A percentile compares a stretch with the other conserved stretches of the same genome.
Evolutionary conservation across 2,888 invertebrate species (phyloP).

Genomic region (Sepioteuthis lessoniana): DNA sequence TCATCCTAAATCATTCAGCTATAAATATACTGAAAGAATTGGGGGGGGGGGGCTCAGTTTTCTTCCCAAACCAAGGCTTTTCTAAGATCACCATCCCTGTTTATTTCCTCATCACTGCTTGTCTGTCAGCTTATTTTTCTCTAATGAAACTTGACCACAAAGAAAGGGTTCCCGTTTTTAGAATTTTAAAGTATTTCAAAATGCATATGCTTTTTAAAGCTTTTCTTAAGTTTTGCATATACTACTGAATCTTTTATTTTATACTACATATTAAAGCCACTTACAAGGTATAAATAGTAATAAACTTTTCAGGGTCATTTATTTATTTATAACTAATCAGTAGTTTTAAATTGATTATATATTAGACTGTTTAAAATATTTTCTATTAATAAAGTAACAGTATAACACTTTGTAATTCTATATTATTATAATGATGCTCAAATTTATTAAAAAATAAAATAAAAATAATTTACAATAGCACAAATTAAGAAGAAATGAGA

Average conservation of each 20-base stretch:
- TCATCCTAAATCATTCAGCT: not conserved
- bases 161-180: too few species aligned
- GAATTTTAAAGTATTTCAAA: too few species aligned
- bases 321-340: not conserved
- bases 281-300: not conserved
- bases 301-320: not conserved
- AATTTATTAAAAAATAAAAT: not conserved
- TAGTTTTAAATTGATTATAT: not conserved
- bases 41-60: too few species aligned
- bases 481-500: not conserved
- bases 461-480: not conserved
- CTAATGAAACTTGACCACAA: too few species aligned
- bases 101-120: too few species aligned
- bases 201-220: too few species aligned
- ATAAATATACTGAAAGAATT: not conserved
- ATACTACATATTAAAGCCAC: not conserved
- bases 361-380: not conserved
- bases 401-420: not conserved
- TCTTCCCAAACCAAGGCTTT: too few species aligned
- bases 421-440: not conserved
- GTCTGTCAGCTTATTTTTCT: too few species aligned
- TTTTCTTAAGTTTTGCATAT: too few species aligned
- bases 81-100: too few species aligned
- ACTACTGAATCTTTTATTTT: too few species aligned
- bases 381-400: not conserved